Evolutionary conservation across 2,113 vertebrate species (phyloP).

Genomic region (Hippolais icterina): DNA sequence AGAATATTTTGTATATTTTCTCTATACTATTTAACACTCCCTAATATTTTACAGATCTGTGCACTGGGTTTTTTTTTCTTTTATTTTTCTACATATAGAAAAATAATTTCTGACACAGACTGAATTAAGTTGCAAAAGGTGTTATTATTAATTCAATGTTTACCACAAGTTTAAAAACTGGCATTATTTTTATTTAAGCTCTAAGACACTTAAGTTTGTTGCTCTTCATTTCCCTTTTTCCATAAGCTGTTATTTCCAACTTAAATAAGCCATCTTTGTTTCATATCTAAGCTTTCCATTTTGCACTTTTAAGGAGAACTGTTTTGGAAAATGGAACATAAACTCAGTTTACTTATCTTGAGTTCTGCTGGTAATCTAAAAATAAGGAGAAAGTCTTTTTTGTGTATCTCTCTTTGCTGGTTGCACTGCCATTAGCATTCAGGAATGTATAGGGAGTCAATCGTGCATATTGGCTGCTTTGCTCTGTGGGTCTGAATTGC

Average conservation of each 20-base stretch:
- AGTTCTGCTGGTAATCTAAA: not conserved
- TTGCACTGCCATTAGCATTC: constrained; percentile 29
- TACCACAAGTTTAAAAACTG: not conserved
- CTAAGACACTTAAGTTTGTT: not conserved
- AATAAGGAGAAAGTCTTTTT: not conserved
- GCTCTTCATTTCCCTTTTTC: not conserved
- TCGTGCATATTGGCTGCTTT: constrained; percentile 20
- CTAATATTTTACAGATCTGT: not conserved
- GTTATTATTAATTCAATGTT: not conserved
- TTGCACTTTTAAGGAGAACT: not conserved
- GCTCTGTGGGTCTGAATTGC: constrained; percentile 3
- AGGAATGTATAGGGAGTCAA: not conserved
- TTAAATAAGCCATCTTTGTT: not conserved
- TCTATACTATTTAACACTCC: not conserved
- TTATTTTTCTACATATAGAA: not conserved
- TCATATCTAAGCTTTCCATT: not conserved
- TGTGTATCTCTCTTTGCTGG: not conserved
- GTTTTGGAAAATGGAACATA: not conserved
- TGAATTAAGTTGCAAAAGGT: not conserved
- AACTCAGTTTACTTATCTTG: not conserved
- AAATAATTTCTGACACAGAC: not conserved
- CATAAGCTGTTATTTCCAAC: not conserved
- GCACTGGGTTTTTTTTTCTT: not conserved
- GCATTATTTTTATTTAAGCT: constrained; percentile 9
- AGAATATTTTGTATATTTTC: not conserved